Evolutionary conservation across 1,140 invertebrate species (phyloP), one percentile per base, ranked within the genome.

Genomic region (Hylaeus anthracinus): DNA sequence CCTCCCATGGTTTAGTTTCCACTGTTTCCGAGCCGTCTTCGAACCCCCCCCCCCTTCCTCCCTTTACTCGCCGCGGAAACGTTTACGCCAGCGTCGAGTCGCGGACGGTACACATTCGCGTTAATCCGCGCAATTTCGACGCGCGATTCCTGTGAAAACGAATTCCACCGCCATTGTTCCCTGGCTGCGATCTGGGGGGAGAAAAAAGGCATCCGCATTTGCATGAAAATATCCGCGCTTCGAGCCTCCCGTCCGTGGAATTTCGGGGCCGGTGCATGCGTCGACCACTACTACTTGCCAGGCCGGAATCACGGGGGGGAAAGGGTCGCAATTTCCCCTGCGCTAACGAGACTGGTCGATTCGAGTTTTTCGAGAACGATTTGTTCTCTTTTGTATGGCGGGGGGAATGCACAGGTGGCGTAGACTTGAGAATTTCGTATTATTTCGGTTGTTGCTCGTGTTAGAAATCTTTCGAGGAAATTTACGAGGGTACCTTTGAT

Each of bases 121-220:
- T 86, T 85, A 86, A 85, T 85, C 79, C 79, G 72, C 72, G 72
- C 83, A 85, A 85, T 86, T 86, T 85, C 84, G 56, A 86, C 79
- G 78, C 78, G 78, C 72, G 72, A 84, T 84, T 84, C 48, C 72
- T 53, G 3, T 51, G 74, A 74, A 74, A 86, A 85, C 74, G 79
- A 85, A 85, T 85, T 78, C 70, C 79, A 73, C 60, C 73, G 60
- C 70, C 66, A 85, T 86, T 85, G 84, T 86, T 86, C 43, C 64
- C 51, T 41, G 15, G 48, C 51, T 48, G 45, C 66, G 5, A 53
- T 45, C 58, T 5, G 65, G 15, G 14, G 5, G 65, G 15, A 8
- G 5, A 53, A 71, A 78, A 71, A 77, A 77, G 58, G 51, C 55
- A 78, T 73, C 26, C 71, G 64, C 70, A 86, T 86, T 86, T 86